phyloP scores from a whole-genome alignment of 2,888 invertebrate species.

The Thymelicus sylvestris region DNA sequence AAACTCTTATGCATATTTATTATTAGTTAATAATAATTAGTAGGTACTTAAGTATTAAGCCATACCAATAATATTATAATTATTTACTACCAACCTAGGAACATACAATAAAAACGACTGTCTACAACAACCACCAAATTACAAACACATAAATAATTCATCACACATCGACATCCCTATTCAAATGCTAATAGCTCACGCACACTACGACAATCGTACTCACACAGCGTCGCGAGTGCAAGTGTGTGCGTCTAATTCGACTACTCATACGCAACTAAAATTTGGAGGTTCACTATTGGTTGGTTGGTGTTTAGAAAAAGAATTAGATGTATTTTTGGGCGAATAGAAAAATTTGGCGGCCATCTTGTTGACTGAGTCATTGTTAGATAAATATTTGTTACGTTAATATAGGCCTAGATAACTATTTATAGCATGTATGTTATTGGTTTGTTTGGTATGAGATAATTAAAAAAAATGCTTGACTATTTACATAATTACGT shows the following conservation, averaged over 20 bases:
- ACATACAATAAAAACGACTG: too few species aligned
- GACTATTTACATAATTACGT: too few species aligned
- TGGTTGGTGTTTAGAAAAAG: constrained; percentile 64
- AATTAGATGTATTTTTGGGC: constrained; percentile 53
- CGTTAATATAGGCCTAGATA: too few species aligned
- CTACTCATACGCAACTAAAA: constrained; percentile 62
- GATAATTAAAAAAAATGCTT: too few species aligned
- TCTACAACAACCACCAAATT: constrained; percentile 54
- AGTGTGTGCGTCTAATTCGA: constrained; percentile 72
- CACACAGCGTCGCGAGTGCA: constrained; percentile 31
- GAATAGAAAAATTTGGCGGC: constrained; percentile 35
- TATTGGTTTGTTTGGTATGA: neutral
- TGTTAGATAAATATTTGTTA: neutral
- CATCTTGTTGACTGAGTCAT: constrained; percentile 16
- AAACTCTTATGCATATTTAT: too few species aligned
- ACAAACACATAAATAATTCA: constrained; percentile 59
- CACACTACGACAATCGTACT: constrained; percentile 44
- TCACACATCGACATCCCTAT: constrained; percentile 61
- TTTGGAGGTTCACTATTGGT: constrained; percentile 58
- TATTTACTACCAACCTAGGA: too few species aligned
- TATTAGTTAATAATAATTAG: too few species aligned
- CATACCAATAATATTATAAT: too few species aligned
- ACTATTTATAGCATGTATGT: neutral
- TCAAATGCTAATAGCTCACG: constrained; percentile 71
- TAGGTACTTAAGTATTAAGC: too few species aligned